Base-by-base conservation (phyloP, 2,888 invertebrate genomes). In the Drosophila kambysellisi region DNA sequence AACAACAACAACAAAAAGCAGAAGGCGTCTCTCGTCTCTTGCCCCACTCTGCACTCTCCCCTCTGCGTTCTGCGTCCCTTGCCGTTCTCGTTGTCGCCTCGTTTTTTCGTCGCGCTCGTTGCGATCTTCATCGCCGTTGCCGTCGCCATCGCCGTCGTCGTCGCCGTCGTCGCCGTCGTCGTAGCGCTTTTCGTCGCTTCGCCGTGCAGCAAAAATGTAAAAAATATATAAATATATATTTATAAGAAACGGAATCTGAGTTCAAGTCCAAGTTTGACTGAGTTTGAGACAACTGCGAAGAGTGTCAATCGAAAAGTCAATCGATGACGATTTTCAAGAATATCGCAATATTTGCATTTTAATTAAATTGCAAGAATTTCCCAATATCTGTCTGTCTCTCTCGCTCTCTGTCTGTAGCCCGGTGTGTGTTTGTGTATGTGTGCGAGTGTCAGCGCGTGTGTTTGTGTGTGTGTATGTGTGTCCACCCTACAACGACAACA, bases 321-420 rank as follows among this genome's bases (percentile, higher is more conserved):
- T 78, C 51, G 53, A 75, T 63, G 79, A 63, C 79, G 63, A 79
- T 68, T 79, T 33, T 52, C 58, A 77, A 56, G 62, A 71, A 86
- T 74, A 88, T 71, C 70, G 81, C 61, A 53, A 72, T 83, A 75
- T 83, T 75, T 76, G 82, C 69, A 83, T 87, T 72, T 77, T 70
- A 83, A 77, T 80, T 65, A 71, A 82, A 74, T 68, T 61, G 67
- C 69, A 73, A 81, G 73, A 72, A 83, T 81, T 81, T 83, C 62
- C 69, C 63, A 68, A 69, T 70, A 15, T 32, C 51, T 62, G 20
- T 56, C 50, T 53, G 57, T 48, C 25, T 30, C 43, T 12, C 3
- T 41, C 41, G 1, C n/a, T 20, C n/a, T 11, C 20, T 25, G 20
- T 46, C 46, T 46, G 46, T 46, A 20, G 20, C 46, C 46, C 46